Base-by-base conservation (phyloP, 2,797 vertebrate species). In the Phaenicophaeus curvirostris region DNA sequence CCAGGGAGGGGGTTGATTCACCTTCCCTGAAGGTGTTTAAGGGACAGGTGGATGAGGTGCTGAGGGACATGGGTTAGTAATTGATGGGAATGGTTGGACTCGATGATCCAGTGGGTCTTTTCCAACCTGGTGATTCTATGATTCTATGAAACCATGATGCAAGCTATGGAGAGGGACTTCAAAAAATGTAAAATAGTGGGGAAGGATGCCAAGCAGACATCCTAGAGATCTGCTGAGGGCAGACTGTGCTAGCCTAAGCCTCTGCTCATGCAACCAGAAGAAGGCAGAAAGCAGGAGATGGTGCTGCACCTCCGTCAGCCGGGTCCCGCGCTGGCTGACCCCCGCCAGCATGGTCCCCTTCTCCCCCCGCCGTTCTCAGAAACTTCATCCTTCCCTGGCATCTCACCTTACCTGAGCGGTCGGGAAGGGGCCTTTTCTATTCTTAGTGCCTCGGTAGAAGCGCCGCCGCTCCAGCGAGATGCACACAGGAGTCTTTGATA, bases 101-200 rank as follows among this genome's bases (percentile, higher is more conserved):
- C n/a, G n/a, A n/a, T n/a, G n/a, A n/a, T n/a, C n/a, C n/a, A n/a
- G n/a, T n/a, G n/a, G n/a, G n/a, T n/a, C n/a, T n/a, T n/a, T n/a
- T n/a, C n/a, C n/a, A n/a, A n/a, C n/a, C n/a, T n/a, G n/a, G n/a
- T n/a, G n/a, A n/a, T n/a, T n/a, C n/a, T n/a, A n/a, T n/a, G n/a
- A n/a, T n/a, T n/a, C n/a, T n/a, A n/a, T n/a, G n/a, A n/a, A n/a
- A n/a, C n/a, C n/a, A n/a, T 39, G 39, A 39, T 19, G 15, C 30
- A 2, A 4, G 9, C 16, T 39, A 1, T 1, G 4, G 41, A 61
- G 54, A 35, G 24, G 12, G 31, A 12, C n/a, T 42, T 75, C n/a
- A n/a, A 28, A 0, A 46, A 7, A 30, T 5, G 14, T 2, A 6
- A 28, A 25, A 6, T 1, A 19, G 13, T 4, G 18, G 23, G 20